Base-by-base conservation (phyloP, 1,140 invertebrate species). In the Melitaea cinxia region DNA sequence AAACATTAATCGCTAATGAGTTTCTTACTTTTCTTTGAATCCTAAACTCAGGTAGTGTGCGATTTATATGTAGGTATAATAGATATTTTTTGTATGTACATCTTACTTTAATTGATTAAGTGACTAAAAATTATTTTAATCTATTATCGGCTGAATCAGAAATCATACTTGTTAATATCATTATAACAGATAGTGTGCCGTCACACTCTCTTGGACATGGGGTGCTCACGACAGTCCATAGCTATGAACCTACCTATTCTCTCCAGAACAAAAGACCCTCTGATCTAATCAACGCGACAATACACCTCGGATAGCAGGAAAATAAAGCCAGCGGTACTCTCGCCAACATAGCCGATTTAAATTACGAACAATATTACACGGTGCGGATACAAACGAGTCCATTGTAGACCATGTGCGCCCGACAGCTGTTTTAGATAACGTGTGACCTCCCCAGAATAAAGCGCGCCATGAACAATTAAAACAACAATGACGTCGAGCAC, bases 271-370 rank as follows among this genome's bases (percentile, higher is more conserved):
- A 88, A n/a, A 87, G 82, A 80, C 68, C 57, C 70, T 76, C 82
- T 82, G 82, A 87, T 88, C 84, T 90, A 88, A 88, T 90, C 88
- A 88, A 86, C 82, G 79, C 84, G 86, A 89, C 84, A 90, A 89
- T 87, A 87, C 78, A 84, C 85, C 78, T 80, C 78, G 76, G 78
- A 80, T 82, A 83, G 77, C 80, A 75, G 83, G 79, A 79, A 85
- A 83, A 89, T 86, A 82, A 82, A 82, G 77, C 74, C 73, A 66
- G 62, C 71, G 70, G 75, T 73, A 74, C 76, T 64, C 72, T 73
- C 68, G 79, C 74, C 76, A 71, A 75, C 76, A 74, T 75, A 75
- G 61, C 75, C 79, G 80, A 88, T 89, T 88, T 87, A 88, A 89
- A 87, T 88, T 85, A 84, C 87, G 83, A 83, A 87, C 85, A 89